A percentile compares a stretch with the other conserved stretches of the same genome.
phyloP scores from a whole-genome alignment of 2,797 vertebrate species.

The Clarias platycephalus region DNA sequence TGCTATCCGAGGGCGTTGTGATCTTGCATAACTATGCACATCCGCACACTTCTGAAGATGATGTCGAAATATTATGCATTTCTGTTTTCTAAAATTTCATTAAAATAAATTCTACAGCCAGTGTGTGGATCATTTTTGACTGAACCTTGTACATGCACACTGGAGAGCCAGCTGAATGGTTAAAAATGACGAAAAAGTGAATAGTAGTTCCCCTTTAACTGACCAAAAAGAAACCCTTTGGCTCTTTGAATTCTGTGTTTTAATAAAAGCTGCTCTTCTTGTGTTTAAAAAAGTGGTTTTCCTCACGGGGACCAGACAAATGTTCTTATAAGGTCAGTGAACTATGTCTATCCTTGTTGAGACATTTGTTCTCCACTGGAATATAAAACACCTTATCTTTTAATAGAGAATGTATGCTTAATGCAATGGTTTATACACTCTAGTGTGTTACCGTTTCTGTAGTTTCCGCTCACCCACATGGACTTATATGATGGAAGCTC shows the following conservation, averaged over 20 bases:
- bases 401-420: not conserved
- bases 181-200: no score
- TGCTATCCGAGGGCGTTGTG: no score
- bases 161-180: no score
- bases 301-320: not conserved
- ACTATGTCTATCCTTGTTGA: not conserved
- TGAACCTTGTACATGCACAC: no score
- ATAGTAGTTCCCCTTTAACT: no score
- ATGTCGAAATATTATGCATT: no score
- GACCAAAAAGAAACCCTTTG: not conserved
- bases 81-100: no score
- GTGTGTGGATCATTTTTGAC: no score
- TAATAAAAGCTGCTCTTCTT: not conserved
- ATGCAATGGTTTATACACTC: not conserved
- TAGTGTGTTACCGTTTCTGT: not conserved
- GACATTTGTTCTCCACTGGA: not conserved
- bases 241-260: not conserved
- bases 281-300: not conserved
- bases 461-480: not conserved
- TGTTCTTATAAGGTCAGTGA: not conserved
- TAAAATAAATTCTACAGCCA: no score
- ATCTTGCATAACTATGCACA: no score
- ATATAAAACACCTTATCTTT: constrained; percentile 1
- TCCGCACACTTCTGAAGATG: no score
- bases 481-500: not conserved